Base-by-base conservation (phyloP, 2,113 vertebrate genomes). In the Cyprinodon brontotheroides region DNA sequence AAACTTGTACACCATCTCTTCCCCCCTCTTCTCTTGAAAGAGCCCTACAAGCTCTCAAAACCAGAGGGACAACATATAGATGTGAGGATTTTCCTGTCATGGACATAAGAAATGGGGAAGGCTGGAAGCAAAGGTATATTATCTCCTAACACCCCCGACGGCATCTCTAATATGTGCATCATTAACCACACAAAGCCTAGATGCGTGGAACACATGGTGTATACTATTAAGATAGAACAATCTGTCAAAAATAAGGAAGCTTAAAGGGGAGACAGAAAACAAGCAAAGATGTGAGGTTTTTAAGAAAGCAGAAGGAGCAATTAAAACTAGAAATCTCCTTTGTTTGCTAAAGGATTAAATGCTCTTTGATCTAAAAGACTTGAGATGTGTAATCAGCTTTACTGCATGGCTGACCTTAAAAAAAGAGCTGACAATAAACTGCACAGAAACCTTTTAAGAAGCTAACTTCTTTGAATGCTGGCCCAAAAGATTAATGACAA, bases 331-430 rank as follows among this genome's bases (percentile, higher is more conserved):
- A 72, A 80, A 76, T 61, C 80, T 61, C 66, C 57, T 80, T 80
- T 84, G 81, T 91, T 91, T 88, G 89, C 79, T 86, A 20, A n/a
- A 37, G 71, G 77, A 81, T 72, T 64, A 68, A 78, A 53, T 77
- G 65, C 79, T 77, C 70, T 82, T 80, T 78, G 85, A 79, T 82
- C 85, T 79, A 71, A 88, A 86, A 84, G 79, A 70, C 83, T 60
- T 62, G 70, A 70, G 79, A 75, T 84, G 80, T 89, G 67, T 92
- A 91, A 93, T 93, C 92, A 89, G 90, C 88, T 94, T 93, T 89
- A 74, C 82, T 66, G 82, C 81, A 71, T 82, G 79, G 74, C 75
- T 77, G 74, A 82, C 76, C 72, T 60, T 14, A 72, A 74, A 68
- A 29, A 79, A 87, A 67, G 47, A 14, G 14, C 39, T 71, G 13